Percentiles rank a stretch among this genome's conserved stretches.
phyloP scores from a whole-genome alignment of 1,140 invertebrate species.

The Nixonia krombeini region DNA sequence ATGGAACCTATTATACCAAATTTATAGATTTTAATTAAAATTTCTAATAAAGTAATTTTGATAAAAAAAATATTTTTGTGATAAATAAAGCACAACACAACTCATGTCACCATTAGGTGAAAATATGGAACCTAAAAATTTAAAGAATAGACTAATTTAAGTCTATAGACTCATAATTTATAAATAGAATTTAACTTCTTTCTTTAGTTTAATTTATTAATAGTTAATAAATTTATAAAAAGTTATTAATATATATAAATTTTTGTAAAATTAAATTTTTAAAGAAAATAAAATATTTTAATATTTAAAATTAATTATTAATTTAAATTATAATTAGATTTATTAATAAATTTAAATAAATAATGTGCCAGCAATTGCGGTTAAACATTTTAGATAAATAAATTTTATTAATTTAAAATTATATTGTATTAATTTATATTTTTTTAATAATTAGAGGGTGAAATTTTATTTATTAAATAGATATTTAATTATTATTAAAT shows the following conservation, averaged over 20 bases:
- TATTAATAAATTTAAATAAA: slow-evolving; percentile 32
- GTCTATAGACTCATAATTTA: slow-evolving; percentile 17
- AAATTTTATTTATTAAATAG: slow-evolving; percentile 55
- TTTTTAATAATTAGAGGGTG: slow-evolving; percentile 55
- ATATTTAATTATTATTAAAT: slow-evolving; percentile 37
- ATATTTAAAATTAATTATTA: slow-evolving; percentile 8
- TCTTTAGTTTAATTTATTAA: slow-evolving; percentile 21
- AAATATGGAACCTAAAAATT: too few relatives aligned
- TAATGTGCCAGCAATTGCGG: slow-evolving; percentile 65
- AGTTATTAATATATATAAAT: slow-evolving; percentile 17
- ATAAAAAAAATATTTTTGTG: too few relatives aligned
- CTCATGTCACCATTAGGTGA: too few relatives aligned
- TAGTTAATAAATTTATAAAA: background rate
- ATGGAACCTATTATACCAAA: too few relatives aligned
- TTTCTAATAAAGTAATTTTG: too few relatives aligned
- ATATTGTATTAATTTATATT: slow-evolving; percentile 47
- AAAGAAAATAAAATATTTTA: slow-evolving; percentile 11
- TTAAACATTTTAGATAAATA: slow-evolving; percentile 58
- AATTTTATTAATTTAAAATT: slow-evolving; percentile 40
- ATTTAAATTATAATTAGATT: slow-evolving; percentile 12
- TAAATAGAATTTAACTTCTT: slow-evolving; percentile 10
- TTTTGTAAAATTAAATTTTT: slow-evolving; percentile 20
- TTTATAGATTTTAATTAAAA: too few relatives aligned
- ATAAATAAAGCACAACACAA: too few relatives aligned
- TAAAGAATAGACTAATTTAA: slow-evolving; percentile 15